phyloP scores from a whole-genome alignment of 2,797 vertebrate species.

The Tenualosa thibaudeaui region DNA sequence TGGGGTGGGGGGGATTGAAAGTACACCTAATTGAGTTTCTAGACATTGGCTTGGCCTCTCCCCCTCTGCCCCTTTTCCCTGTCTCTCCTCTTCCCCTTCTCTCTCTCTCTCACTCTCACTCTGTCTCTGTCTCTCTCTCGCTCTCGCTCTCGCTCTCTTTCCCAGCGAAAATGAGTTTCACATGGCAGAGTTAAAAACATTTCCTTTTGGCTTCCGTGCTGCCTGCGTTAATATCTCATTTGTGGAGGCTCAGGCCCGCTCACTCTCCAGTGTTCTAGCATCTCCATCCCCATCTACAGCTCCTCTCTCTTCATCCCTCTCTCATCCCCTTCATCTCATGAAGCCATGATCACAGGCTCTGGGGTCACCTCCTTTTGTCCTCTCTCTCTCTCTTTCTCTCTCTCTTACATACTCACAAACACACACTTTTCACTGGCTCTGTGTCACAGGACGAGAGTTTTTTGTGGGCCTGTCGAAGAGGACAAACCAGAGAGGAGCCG shows the following conservation, averaged over 20 bases:
- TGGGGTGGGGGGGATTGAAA: conserved; percentile 17
- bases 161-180: conserved; percentile 72
- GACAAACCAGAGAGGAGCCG: conserved; percentile 96
- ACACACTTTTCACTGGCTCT: not conserved
- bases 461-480: conserved; percentile 96
- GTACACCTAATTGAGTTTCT: conserved; percentile 73
- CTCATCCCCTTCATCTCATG: not conserved
- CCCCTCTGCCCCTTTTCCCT: not conserved
- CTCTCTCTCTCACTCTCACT: conserved; percentile 17
- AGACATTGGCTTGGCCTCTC: conserved; percentile 60
- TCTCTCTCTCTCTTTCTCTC: not conserved
- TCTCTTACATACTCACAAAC: no score
- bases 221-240: conserved; percentile 58
- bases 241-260: conserved; percentile 60
- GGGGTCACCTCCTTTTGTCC: not conserved
- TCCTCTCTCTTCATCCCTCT: not conserved
- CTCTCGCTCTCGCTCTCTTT: conserved; percentile 53
- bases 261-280: not conserved
- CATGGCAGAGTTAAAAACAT: conserved; percentile 70
- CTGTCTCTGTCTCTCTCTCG: no score
- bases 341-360: not conserved
- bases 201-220: conserved; percentile 66
- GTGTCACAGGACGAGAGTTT: conserved; percentile 88
- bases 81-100: conserved; percentile 44
- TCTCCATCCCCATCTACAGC: not conserved